Evolutionary conservation across 2,888 invertebrate genomes (phyloP), one percentile per base, ranked within the genome.

Genomic region (Pediacus dermestoides): DNA sequence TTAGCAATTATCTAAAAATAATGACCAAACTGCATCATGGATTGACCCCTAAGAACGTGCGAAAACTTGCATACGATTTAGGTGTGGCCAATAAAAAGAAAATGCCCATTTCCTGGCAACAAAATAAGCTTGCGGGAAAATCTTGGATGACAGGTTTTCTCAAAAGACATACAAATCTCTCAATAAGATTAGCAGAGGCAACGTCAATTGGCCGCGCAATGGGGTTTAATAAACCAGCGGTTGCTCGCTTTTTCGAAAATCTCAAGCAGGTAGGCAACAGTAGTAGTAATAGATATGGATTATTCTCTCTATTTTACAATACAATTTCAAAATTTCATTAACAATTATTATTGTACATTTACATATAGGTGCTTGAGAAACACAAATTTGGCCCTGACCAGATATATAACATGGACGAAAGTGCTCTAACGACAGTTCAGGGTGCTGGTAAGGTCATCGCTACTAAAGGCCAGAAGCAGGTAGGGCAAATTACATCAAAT

Each of bases 341-440:
- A n/a, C n/a, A n/a, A n/a, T n/a, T n/a, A n/a, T n/a, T n/a, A n/a
- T n/a, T n/a, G n/a, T n/a, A n/a, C n/a, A n/a, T n/a, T n/a, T n/a
- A n/a, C n/a, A n/a, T n/a, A n/a, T n/a, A n/a, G n/a, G n/a, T n/a
- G n/a, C n/a, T n/a, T n/a, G n/a, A 41, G 41, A 44, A 32, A 31
- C 32, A 35, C 31, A 36, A 39, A 8, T 45, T 42, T 15, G 11
- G 8, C n/a, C 25, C 47, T 7, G 21, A 21, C 14, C 33, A 47
- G 32, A 25, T 47, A 16, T 38, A 39, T 39, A 42, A 37, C 16
- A 33, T 42, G 12, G 44, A 44, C 30, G 44, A 44, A 16, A 44
- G 35, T 22, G 44, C 44, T 9, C 26, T 47, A 21, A 46, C 47
- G 4, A 47, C 44, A 21, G 48, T 48, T 7, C 46, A 25, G 11